Evolutionary conservation across 2,797 vertebrate species (phyloP), one percentile per base, ranked within the genome.

Genomic region (Hyperoplus immaculatus): DNA sequence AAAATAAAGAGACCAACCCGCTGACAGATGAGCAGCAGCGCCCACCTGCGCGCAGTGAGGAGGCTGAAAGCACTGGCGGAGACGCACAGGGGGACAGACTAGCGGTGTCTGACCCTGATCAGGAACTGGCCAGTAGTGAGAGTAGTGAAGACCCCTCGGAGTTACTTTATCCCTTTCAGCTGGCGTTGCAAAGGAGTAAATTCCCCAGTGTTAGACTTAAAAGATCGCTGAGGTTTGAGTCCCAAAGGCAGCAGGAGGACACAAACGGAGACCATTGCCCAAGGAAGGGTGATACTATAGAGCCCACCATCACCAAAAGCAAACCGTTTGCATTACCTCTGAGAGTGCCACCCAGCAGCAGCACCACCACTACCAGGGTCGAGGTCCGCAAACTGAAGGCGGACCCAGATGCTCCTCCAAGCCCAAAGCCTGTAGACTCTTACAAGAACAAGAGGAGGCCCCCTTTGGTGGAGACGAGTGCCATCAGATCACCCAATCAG

Each of bases 241-340:
- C 82, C 6, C 72, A 86, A 8, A 77, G 14, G 5, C 63, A 54
- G 49, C 29, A 29, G 29, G 29, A 29, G 29, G 59, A 43, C 0
- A 0, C 9, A 0, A 5, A 12, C 7, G 43, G 1, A 51, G 38
- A 11, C 0, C 16, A 16, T 10, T 0, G 5, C 12, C 15, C 42
- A 0, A 55, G 8, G 11, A 29, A 3, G 8, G 13, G 5, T 4
- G n/a, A 7, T 0, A 5, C 2, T 0, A 46, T 11, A 12, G 18
- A 53, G 13, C 1, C 71, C 7, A 0, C 15, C 4, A 1, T 21
- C 5, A 3, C 6, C 53, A 77, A 75, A 47, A 96, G 50, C 56
- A 98, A 97, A 87, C 96, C 96, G 0, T 96, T 85, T 42, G 96
- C 92, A 69, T 75, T 97, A 65, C 97, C 98, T 0, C 87, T 98